phyloP scores from a whole-genome alignment of 1,140 invertebrate species.

The Macrosteles quadrilineatus region DNA sequence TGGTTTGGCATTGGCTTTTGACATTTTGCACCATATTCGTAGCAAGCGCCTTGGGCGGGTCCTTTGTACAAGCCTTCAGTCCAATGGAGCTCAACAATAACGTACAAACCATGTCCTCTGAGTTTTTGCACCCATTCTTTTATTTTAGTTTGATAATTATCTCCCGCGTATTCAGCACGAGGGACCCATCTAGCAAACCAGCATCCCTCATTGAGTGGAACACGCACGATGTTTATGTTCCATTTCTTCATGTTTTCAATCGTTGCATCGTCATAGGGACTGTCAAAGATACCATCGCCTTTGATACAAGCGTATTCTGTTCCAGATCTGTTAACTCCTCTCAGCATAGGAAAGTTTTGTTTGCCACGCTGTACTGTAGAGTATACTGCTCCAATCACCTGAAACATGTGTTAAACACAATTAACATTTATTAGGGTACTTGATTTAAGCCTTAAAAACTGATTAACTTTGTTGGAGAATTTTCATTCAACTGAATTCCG shows the following conservation, averaged over 20 bases:
- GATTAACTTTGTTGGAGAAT: no score
- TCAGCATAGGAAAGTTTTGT: not conserved
- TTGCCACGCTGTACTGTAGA: no score
- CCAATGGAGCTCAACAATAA: not conserved
- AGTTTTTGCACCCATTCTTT: not conserved
- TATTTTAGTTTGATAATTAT: not conserved
- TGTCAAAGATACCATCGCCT: not conserved
- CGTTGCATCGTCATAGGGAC: not conserved
- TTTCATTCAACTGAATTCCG: no score
- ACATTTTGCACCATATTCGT: not conserved
- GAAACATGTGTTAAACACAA: no score
- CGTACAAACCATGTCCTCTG: not conserved
- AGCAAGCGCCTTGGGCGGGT: not conserved
- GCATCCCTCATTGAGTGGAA: constrained; percentile 3
- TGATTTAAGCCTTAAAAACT: no score
- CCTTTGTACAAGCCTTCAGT: not conserved
- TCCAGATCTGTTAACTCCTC: not conserved
- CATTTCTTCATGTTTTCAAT: constrained; percentile 6
- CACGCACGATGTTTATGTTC: not conserved
- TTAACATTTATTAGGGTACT: no score
- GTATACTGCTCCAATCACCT: no score
- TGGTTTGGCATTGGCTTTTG: not conserved
- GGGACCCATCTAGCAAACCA: not conserved
- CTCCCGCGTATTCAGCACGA: not conserved
- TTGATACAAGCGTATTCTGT: not conserved